Evolutionary conservation across 2,113 vertebrate genomes (phyloP), one percentile per base, ranked within the genome.

Genomic region (Blennius ocellaris): DNA sequence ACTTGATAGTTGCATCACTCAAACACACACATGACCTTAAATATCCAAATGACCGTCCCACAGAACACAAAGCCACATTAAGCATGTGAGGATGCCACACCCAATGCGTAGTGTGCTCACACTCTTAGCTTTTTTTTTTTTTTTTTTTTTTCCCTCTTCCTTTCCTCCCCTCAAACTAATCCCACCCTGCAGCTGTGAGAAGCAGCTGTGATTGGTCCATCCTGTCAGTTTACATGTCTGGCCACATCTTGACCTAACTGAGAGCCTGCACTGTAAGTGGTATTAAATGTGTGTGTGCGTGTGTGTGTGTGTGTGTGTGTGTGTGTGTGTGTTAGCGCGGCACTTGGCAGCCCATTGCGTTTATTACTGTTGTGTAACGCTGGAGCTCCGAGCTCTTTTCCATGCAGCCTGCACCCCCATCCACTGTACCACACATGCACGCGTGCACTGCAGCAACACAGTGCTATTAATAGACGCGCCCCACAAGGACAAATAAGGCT

Each of bases 391-490:
- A 69, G 71, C 51, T 64, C 15, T 74, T 76, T 77, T 74, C 52
- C 44, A 76, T 70, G 69, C 65, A 78, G 81, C 53, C 47, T 43
- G 61, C 68, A 78, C 57, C 38, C 38, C 12, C 57, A 44, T 62
- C 62, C 55, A 47, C 60, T 70, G 60, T 67, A 44, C 61, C 55
- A 64, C 76, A 78, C 57, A 71, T 76, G 56, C 69, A 81, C 55
- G 39, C 57, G 59, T 83, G 72, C 75, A 78, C 82, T 83, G 87
- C 79, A 86, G 86, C 70, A 80, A n/a, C 58, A 43, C 36, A 69
- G 53, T 51, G 72, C 87, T 90, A 89, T 90, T 89, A 83, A 72
- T 89, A 90, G 84, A 78, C 41, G 11, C 71, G 72, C 60, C 52
- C 63, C 59, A 57, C 61, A 73, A 82, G 65, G 81, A 80, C 73